phyloP scores from a whole-genome alignment of 2,113 vertebrate genomes.

The Sinocyclocheilus anophthalmus region DNA sequence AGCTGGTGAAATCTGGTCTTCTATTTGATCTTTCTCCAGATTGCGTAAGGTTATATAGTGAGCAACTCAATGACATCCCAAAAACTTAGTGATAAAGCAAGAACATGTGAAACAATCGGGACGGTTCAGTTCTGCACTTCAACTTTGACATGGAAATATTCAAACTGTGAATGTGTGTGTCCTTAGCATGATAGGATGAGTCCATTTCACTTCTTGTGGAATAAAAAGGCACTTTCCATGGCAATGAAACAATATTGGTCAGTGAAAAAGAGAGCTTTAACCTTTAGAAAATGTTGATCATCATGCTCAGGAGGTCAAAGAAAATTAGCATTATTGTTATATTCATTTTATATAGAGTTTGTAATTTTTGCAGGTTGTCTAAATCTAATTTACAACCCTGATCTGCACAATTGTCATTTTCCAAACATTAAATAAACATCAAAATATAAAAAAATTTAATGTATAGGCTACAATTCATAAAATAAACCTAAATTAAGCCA shows the following conservation, averaged over 20 bases:
- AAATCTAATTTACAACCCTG: too few relatives aligned
- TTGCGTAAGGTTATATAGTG: constrained; percentile 23
- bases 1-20: constrained; percentile 31
- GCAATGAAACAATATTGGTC: background rate
- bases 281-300: background rate
- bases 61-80: constrained; percentile 28
- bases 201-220: background rate
- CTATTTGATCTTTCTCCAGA: constrained; percentile 18
- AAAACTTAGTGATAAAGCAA: constrained; percentile 8
- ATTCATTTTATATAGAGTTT: too few relatives aligned
- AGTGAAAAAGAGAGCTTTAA: background rate
- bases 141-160: background rate
- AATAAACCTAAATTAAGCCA: too few relatives aligned
- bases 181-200: background rate
- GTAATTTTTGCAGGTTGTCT: too few relatives aligned
- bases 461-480: too few relatives aligned
- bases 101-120: background rate
- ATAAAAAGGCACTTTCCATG: background rate
- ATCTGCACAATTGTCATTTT: too few relatives aligned
- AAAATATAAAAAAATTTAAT: too few relatives aligned
- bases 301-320: background rate
- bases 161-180: constrained; percentile 1
- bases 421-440: too few relatives aligned
- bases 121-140: background rate
- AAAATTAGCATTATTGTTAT: too few relatives aligned